phyloP scores from a whole-genome alignment of 2,113 vertebrate species.

The Ceratotherium simum region DNA sequence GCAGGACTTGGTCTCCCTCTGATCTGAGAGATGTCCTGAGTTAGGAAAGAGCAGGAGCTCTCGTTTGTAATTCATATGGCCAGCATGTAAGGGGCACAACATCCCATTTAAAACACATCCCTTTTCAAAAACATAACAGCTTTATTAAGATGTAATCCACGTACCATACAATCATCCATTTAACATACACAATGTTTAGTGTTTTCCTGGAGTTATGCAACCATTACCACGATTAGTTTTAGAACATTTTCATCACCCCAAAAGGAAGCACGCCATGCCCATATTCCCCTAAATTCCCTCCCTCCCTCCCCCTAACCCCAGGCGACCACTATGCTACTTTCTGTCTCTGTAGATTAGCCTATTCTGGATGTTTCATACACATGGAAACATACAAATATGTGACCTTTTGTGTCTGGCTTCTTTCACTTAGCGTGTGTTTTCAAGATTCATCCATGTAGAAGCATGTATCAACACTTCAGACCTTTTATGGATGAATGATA shows the following conservation, averaged over 20 bases:
- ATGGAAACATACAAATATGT: background rate
- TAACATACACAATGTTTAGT: background rate
- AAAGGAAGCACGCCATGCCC: background rate
- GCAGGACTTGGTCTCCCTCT: background rate
- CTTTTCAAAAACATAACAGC: background rate
- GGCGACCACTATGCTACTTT: background rate
- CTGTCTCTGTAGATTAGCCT: background rate
- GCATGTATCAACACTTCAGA: fast-evolving
- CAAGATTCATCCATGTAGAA: fast-evolving
- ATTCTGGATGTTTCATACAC: fast-evolving
- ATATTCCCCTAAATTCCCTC: background rate
- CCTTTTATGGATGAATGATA: background rate
- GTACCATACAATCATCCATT: fast-evolving
- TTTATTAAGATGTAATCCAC: background rate
- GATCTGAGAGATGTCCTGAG: background rate
- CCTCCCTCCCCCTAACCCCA: background rate
- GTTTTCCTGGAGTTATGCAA: background rate
- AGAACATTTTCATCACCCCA: background rate
- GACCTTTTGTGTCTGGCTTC: background rate
- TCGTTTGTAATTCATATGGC: background rate
- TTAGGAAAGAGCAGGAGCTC: background rate
- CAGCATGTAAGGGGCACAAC: background rate
- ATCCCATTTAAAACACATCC: background rate
- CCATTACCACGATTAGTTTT: background rate
- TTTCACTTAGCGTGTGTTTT: background rate